Evolutionary conservation across 2,113 vertebrate genomes (phyloP), one percentile per base, ranked within the genome.

Genomic region (Ardeotis arabs): DNA sequence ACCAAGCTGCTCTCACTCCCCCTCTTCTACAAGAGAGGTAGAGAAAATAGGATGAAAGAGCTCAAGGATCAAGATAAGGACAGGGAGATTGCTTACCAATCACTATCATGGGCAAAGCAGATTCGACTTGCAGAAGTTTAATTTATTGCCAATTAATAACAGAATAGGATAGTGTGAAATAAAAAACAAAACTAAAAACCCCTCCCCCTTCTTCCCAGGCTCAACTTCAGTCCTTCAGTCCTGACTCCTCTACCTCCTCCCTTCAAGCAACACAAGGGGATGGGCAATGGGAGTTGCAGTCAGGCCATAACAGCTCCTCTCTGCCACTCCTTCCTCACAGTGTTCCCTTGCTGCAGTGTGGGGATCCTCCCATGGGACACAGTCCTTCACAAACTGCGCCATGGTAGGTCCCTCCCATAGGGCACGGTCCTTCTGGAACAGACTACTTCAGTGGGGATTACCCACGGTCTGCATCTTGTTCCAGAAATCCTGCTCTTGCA

Each of bases 331-430:
- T 52, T 74, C 27, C 62, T 75, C 27, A 92, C 17, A 6, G 25
- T 45, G 17, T 17, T 62, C 7, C 13, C 7, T 29, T 45, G n/a
- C 22, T 15, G 33, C 29, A 24, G 7, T 4, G 1, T 3, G 3
- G 10, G 29, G 12, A 20, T 9, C 8, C 9, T 84, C 33, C 13
- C 31, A 16, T 2, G 6, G 13, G 18, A 25, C 7, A n/a, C 4
- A 28, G 8, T 37, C 13, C 24, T 69, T 41, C 49, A 67, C 9
- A 13, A 67, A 16, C 24, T 20, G 5, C 27, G 73, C 31, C 55
- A 69, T 2, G 0, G 0, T 31, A 8, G 18, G 14, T 39, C 8
- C 31, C 37, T 58, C 12, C n/a, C 27, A 31, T 22, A 29, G 16
- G 22, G 29, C 17, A 41, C 2, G 2, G 17, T 29, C 41, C 33